Evolutionary conservation across 2,888 invertebrate genomes (phyloP).

Genomic region (Allolobophora icterica): DNA sequence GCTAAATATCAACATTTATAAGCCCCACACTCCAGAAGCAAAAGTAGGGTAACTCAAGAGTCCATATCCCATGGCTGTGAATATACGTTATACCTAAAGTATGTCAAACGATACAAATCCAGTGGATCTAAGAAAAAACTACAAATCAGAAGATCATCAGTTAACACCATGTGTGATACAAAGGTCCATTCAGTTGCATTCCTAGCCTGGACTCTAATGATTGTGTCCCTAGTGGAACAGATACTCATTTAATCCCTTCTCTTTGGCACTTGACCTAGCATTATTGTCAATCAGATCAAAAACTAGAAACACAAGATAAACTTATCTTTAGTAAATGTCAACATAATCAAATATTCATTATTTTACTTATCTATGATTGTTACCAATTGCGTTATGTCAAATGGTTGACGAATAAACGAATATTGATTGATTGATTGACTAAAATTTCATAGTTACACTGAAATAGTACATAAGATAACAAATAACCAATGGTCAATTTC

Average conservation of each 20-base stretch:
- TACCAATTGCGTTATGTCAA: too few relatives aligned
- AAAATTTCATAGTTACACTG: neutral
- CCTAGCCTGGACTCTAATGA: neutral
- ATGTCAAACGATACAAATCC: constrained; percentile 41
- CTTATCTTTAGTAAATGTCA: neutral
- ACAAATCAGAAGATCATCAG: constrained; percentile 18
- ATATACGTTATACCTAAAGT: constrained; percentile 42
- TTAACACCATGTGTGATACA: neutral
- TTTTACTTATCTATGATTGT: too few relatives aligned
- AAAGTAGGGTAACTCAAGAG: neutral
- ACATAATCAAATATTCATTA: neutral
- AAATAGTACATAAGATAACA: neutral
- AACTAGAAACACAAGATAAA: neutral
- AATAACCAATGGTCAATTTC: neutral
- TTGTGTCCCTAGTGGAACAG: neutral
- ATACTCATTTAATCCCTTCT: too few relatives aligned
- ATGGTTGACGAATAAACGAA: too few relatives aligned
- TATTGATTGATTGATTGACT: too few relatives aligned
- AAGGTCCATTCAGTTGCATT: neutral
- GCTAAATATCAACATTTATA: neutral
- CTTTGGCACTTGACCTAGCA: too few relatives aligned
- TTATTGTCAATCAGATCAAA: neutral
- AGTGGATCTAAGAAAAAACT: constrained; percentile 43
- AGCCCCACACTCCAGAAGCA: neutral
- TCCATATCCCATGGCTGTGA: neutral